A percentile compares a stretch with the other conserved stretches of the same genome.
Evolutionary conservation across 2,888 invertebrate genomes (phyloP).

Genomic region (Plagiodera versicolora): DNA sequence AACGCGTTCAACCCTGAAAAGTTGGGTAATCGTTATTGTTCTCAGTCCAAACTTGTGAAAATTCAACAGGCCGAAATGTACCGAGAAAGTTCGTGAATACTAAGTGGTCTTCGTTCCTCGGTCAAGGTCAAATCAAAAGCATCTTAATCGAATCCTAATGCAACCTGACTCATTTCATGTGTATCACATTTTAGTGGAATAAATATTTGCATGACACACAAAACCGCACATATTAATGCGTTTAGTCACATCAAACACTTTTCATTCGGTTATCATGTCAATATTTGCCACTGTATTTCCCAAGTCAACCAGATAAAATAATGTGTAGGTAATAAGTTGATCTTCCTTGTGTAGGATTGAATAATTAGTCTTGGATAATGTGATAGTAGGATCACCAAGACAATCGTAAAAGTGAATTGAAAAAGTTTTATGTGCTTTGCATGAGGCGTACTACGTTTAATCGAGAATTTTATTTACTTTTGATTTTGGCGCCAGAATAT

Average conservation of each 20-base stretch:
- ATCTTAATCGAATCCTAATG: conserved; percentile 3
- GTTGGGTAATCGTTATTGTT: too few relatives aligned
- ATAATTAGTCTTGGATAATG: not conserved
- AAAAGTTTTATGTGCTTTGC: too few relatives aligned
- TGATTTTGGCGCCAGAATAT: too few relatives aligned
- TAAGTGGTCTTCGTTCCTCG: not conserved
- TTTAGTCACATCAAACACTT: conserved; percentile 18
- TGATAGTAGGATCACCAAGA: not conserved
- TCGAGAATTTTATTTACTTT: too few relatives aligned
- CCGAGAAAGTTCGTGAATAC: not conserved
- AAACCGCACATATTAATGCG: conserved; percentile 17
- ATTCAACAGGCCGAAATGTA: too few relatives aligned
- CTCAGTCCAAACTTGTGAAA: too few relatives aligned
- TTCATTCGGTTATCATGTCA: conserved; percentile 10
- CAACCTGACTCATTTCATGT: conserved; percentile 15
- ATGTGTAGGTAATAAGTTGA: not conserved
- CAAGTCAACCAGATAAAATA: conserved; percentile 9
- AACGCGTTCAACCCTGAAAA: too few relatives aligned
- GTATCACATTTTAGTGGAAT: conserved; percentile 14
- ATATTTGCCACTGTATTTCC: conserved; percentile 15
- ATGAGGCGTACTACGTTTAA: too few relatives aligned
- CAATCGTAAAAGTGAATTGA: not conserved
- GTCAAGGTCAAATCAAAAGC: not conserved
- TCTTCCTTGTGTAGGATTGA: not conserved
- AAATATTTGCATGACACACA: conserved; percentile 25